Evolutionary conservation across 2,888 invertebrate genomes (phyloP).

Genomic region (Polymixis lichenea): DNA sequence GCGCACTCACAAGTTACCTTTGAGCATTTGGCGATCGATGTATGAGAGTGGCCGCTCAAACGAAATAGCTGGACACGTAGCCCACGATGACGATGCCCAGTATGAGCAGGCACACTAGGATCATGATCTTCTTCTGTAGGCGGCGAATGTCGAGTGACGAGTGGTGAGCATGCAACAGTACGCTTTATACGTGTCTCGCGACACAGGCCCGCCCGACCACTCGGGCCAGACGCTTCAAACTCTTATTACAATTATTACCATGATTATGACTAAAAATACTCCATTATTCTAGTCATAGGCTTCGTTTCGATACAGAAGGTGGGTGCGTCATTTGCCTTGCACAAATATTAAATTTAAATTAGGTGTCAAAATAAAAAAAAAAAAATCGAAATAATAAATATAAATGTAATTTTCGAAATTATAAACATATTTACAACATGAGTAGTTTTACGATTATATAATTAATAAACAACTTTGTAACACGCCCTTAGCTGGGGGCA

Average conservation of each 20-base stretch:
- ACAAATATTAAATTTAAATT: conserved; percentile 32
- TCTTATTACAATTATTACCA: conserved; percentile 67
- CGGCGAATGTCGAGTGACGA: conserved; percentile 76
- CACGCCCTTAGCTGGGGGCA: conserved; percentile 68
- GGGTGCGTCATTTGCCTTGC: conserved; percentile 88
- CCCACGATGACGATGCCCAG: conserved; percentile 95
- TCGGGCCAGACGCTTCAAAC: conserved; percentile 68
- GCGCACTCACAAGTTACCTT: conserved; percentile 80
- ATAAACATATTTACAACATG: conserved; percentile 89
- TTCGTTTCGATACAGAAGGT: conserved; percentile 62
- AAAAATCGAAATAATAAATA: conserved; percentile 86
- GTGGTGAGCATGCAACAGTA: conserved; percentile 86
- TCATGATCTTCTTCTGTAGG: conserved; percentile 97
- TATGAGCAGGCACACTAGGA: conserved; percentile 97
- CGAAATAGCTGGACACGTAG: conserved; percentile 92
- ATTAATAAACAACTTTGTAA: conserved; percentile 79
- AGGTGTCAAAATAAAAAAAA: conserved; percentile 78
- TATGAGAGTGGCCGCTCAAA: conserved; percentile 83
- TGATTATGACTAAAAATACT: conserved; percentile 49
- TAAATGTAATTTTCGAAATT: conserved; percentile 87
- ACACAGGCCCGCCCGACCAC: conserved; percentile 64
- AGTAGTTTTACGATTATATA: conserved; percentile 79
- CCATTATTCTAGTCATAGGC: conserved; percentile 46
- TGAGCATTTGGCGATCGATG: conserved; percentile 81
- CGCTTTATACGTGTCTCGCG: conserved; percentile 81